Evolutionary conservation across 2,113 vertebrate species (phyloP).

Genomic region (Pheucticus melanocephalus): DNA sequence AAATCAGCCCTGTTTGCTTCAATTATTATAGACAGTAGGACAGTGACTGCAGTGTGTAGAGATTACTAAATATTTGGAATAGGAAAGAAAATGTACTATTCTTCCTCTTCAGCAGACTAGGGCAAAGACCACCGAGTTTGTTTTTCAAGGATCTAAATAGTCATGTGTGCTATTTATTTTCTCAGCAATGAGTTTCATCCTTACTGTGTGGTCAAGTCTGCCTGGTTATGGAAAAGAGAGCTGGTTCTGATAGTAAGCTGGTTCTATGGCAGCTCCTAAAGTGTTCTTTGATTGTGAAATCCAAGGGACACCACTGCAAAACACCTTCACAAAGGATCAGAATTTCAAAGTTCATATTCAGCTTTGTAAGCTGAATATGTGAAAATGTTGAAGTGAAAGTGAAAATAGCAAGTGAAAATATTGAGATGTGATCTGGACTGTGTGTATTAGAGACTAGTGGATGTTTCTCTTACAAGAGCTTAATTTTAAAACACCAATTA

Average conservation of each 20-base stretch:
- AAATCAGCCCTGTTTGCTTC: background rate
- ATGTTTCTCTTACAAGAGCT: background rate
- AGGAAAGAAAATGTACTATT: constrained; percentile 17
- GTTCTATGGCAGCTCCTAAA: background rate
- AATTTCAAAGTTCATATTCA: background rate
- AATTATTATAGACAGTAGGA: background rate
- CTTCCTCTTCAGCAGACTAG: background rate
- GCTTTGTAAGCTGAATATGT: too few species aligned
- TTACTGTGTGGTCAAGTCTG: constrained; percentile 28
- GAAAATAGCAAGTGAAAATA: background rate
- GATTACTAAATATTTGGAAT: constrained; percentile 28
- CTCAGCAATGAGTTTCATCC: constrained; percentile 7
- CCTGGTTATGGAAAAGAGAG: background rate
- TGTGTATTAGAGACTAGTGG: background rate
- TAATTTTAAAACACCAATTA: background rate
- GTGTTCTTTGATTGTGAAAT: background rate
- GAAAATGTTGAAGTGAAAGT: too few species aligned
- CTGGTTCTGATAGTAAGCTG: background rate
- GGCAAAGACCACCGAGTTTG: constrained; percentile 7
- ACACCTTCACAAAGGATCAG: background rate
- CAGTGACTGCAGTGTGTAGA: background rate
- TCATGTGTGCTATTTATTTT: constrained; percentile 38
- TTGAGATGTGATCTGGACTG: background rate
- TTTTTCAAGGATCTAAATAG: constrained; percentile 29
- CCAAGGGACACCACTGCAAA: background rate